Evolutionary conservation across 2,888 invertebrate genomes (phyloP), one percentile per base, ranked within the genome.

Genomic region (Entomobrya proxima): DNA sequence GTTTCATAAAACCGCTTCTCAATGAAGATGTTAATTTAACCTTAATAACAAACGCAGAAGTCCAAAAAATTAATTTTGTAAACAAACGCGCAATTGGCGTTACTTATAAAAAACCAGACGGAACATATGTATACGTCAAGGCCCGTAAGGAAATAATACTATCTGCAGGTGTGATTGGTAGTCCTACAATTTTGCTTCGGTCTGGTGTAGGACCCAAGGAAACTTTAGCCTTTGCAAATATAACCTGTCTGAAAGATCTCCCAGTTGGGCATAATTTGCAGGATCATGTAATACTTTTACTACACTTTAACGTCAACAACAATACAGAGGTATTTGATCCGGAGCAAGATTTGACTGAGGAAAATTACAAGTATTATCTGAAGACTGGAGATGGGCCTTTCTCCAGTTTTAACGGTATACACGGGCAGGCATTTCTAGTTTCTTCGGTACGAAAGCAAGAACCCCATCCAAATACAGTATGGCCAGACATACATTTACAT

Each of bases 261-360:
- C 88, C 88, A 32, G 87, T 87, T 0, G 88, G 88, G 6, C 32
- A 78, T 44, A 85, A 86, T 74, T 35, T 88, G 0, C 81, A 77
- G 15, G 85, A 88, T 32, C 88, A 88, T 44, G 58, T 77, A 1
- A 4, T 64, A 0, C 11, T 87, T 1, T 55, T 72, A 0, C 3
- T 87, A 0, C 40, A 69, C 24, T 74, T 86, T 24, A 18, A 74
- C 0, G 4, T 87, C 2, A 61, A 69, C 0, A 81, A 87, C 37
- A n/a, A 35, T 11, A 67, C 86, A 0, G 0, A 11, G 9, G 40
- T 44, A 13, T 67, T 55, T 55, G 75, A 75, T 24, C 74, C 81
- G 7, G 32, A 32, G 0, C 61, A 32, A 15, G 85, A 85, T 61
- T 35, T 86, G 35, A 84, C 69, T 2, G 35, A 67, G 5, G 82